phyloP scores from a whole-genome alignment of 2,113 vertebrate genomes.

The Elgaria multicarinata region DNA sequence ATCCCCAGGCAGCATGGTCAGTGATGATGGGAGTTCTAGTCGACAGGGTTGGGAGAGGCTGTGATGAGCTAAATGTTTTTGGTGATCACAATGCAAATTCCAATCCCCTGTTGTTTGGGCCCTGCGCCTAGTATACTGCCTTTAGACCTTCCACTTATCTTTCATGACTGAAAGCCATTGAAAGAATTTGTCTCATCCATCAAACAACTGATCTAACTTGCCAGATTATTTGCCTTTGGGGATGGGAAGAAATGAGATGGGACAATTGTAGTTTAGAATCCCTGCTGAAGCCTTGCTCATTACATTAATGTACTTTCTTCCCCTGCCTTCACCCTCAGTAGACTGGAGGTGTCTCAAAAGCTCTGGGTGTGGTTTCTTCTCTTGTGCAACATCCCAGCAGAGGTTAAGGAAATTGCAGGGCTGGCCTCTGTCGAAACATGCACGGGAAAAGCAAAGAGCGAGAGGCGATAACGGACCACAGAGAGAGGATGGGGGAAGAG shows the following conservation, averaged over 20 bases:
- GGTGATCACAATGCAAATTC: not conserved
- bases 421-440: not conserved
- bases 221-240: not conserved
- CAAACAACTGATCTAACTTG: not conserved
- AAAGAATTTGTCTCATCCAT: not conserved
- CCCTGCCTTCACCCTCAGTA: not conserved
- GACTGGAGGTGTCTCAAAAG: not conserved
- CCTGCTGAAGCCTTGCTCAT: not conserved
- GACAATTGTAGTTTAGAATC: not conserved
- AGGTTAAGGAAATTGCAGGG: conserved; percentile 27
- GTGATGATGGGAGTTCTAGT: not conserved
- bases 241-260: not conserved
- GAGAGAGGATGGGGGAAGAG: conserved; percentile 5
- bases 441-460: conserved; percentile 3
- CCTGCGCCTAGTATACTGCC: not conserved
- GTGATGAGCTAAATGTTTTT: not conserved
- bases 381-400: conserved; percentile 27
- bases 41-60: not conserved
- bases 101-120: not conserved
- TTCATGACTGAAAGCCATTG: not conserved
- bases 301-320: not conserved
- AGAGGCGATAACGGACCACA: conserved; percentile 28
- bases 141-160: not conserved
- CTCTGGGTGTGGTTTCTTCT: conserved; percentile 9
- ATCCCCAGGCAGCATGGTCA: not conserved